Evolutionary conservation across 2,888 invertebrate genomes (phyloP).

Genomic region (Rhamnusium bicolor): DNA sequence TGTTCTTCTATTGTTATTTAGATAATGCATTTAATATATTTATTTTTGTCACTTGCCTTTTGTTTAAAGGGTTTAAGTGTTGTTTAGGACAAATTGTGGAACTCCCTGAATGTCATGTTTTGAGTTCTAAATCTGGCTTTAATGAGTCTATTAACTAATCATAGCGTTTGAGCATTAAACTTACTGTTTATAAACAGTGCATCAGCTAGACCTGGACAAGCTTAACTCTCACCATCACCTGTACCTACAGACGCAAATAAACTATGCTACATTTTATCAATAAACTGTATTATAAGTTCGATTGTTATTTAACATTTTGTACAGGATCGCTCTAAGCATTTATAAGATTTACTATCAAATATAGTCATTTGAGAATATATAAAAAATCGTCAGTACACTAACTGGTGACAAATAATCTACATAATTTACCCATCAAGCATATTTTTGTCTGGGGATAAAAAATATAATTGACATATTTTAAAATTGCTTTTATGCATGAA

Average conservation of each 20-base stretch:
- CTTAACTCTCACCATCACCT: conserved; percentile 35
- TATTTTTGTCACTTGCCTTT: conserved; percentile 2
- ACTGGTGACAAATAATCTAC: no score
- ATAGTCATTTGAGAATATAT: background rate
- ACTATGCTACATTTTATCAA: conserved; percentile 22
- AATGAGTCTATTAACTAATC: conserved; percentile 71
- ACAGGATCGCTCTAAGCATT: background rate
- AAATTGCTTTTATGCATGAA: no score
- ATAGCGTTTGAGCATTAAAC: conserved; percentile 69
- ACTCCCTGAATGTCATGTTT: conserved; percentile 23
- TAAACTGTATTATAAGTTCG: conserved; percentile 25
- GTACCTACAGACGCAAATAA: conserved; percentile 41
- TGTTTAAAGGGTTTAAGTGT: conserved; percentile 13
- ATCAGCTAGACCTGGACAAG: conserved; percentile 42
- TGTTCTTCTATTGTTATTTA: background rate
- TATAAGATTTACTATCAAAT: background rate
- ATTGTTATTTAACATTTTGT: conserved; percentile 21
- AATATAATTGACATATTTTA: no score
- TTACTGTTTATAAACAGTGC: conserved; percentile 65
- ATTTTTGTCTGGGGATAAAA: no score
- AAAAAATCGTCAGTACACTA: no score
- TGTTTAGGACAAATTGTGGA: conserved; percentile 12
- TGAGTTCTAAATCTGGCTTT: conserved; percentile 63
- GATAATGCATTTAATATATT: background rate
- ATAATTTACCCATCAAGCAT: no score